These are phyloP conservation scores for Aurelia aurita DNA, from an alignment of 30 jellyfish, hydroid and myxozoan species.

Conservation along the genomic window DNA sequence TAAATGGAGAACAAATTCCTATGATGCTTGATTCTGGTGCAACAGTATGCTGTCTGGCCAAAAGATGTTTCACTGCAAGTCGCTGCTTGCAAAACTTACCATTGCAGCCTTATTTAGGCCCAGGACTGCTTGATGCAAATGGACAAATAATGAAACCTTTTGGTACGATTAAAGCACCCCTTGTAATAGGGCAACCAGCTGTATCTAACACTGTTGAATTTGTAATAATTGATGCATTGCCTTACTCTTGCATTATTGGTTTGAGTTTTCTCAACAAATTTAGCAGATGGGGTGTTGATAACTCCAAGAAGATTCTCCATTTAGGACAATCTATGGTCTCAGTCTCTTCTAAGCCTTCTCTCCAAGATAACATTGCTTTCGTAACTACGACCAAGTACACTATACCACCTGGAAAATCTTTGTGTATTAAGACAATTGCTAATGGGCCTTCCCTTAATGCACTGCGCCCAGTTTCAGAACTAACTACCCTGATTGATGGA, in stretches of 20 bases:
- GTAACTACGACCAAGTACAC: background rate
- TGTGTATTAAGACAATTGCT: background rate
- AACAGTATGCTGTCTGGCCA: conserved; percentile 29
- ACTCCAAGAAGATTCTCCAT: too few species aligned
- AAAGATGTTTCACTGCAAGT: conserved; percentile 1
- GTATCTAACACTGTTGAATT: conserved; percentile 3
- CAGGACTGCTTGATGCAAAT: conserved; percentile 11
- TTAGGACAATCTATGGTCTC: too few species aligned
- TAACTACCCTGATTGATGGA: background rate
- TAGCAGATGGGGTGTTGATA: too few species aligned
- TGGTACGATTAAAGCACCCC: conserved; percentile 21
- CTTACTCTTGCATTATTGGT: too few species aligned
- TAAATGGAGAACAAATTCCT: too few species aligned
- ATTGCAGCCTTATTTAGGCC: background rate
- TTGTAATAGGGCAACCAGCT: conserved; percentile 24
- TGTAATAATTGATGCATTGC: background rate
- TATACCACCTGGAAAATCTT: conserved; percentile 32
- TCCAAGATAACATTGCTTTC: too few species aligned
- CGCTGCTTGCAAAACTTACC: background rate
- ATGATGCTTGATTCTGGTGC: conserved; percentile 36
- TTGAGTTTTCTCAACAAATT: too few species aligned
- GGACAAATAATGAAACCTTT: conserved; percentile 1
- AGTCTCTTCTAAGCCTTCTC: too few species aligned
- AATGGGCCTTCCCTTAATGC: conserved; percentile 22
- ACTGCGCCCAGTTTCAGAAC: too few species aligned